A percentile compares a stretch with the other conserved stretches of the same genome.
Evolutionary conservation across 1,140 invertebrate genomes (phyloP).

Genomic region (Oreohelix idahoensis): DNA sequence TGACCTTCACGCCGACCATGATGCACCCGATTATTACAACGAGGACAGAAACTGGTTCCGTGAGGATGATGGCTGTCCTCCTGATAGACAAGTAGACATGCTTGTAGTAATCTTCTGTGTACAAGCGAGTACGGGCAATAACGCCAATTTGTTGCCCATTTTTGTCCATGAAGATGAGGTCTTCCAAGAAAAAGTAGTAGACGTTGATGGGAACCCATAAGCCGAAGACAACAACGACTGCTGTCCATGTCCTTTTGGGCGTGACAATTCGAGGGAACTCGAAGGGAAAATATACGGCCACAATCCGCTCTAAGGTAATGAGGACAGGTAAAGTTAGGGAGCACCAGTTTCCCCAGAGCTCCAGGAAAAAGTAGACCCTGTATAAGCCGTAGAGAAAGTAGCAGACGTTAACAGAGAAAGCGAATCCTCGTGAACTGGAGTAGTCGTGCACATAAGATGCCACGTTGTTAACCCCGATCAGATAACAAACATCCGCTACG

Average conservation of each 20-base stretch:
- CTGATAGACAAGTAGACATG: neutral
- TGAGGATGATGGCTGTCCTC: slow-evolving; percentile 9
- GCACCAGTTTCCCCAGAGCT: slow-evolving; percentile 25
- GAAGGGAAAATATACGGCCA: slow-evolving; percentile 13
- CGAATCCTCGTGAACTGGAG: neutral
- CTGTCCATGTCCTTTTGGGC: neutral
- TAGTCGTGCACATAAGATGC: neutral
- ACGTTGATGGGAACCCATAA: slow-evolving; percentile 18
- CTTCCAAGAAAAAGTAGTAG: slow-evolving; percentile 25
- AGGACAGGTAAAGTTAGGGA: slow-evolving; percentile 16
- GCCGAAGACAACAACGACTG: neutral
- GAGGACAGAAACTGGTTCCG: neutral
- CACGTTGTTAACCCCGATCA: slow-evolving; percentile 13
- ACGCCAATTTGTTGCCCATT: neutral
- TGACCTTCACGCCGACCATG: slow-evolving; percentile 14
- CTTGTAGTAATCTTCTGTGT: neutral
- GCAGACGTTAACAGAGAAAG: neutral
- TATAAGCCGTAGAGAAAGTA: slow-evolving; percentile 8
- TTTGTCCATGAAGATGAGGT: neutral
- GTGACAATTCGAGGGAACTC: slow-evolving; percentile 15
- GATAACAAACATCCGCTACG: slow-evolving; percentile 5
- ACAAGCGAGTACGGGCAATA: neutral
- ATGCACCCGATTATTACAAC: neutral
- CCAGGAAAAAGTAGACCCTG: neutral
- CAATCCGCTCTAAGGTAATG: neutral